These are phyloP conservation scores for Oostethus manadensis DNA, from an alignment of 2,113 vertebrate species.

Conservation along the genomic window DNA sequence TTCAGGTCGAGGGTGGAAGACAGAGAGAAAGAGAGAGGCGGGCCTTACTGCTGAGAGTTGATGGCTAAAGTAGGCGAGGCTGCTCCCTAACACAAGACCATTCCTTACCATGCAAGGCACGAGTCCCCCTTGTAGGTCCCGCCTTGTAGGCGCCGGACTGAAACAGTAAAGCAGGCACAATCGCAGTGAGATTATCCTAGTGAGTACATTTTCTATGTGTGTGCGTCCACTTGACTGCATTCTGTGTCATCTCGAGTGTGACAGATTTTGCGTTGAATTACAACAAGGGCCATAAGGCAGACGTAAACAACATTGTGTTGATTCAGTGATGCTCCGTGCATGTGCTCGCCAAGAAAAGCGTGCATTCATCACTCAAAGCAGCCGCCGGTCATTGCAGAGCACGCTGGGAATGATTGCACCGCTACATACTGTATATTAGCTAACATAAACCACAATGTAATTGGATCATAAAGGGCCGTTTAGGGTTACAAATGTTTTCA, in stretches of 20 bases:
- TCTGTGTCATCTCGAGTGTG: slow-evolving; percentile 51
- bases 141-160: no score
- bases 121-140: no score
- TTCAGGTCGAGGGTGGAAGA: slow-evolving; percentile 54
- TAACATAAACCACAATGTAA: slow-evolving; percentile 7
- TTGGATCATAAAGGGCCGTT: slow-evolving; percentile 9
- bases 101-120: no score
- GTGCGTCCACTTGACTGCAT: slow-evolving; percentile 32
- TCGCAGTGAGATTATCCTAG: no score
- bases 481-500: slow-evolving; percentile 6
- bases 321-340: slow-evolving; percentile 26
- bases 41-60: slow-evolving; percentile 55
- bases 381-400: slow-evolving; percentile 30
- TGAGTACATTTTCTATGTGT: neutral
- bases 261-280: slow-evolving; percentile 50
- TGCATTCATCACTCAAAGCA: slow-evolving; percentile 32
- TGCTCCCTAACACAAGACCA: slow-evolving; percentile 1
- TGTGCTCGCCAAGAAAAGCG: slow-evolving; percentile 1
- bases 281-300: slow-evolving; percentile 48
- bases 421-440: slow-evolving; percentile 7
- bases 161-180: no score
- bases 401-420: slow-evolving; percentile 11
- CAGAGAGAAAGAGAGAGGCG: slow-evolving; percentile 39
- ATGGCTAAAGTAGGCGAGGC: slow-evolving; percentile 54
- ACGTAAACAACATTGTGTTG: slow-evolving; percentile 36